Evolutionary conservation across 2,888 invertebrate species (phyloP).

Genomic region (Amaurobius ferox): DNA sequence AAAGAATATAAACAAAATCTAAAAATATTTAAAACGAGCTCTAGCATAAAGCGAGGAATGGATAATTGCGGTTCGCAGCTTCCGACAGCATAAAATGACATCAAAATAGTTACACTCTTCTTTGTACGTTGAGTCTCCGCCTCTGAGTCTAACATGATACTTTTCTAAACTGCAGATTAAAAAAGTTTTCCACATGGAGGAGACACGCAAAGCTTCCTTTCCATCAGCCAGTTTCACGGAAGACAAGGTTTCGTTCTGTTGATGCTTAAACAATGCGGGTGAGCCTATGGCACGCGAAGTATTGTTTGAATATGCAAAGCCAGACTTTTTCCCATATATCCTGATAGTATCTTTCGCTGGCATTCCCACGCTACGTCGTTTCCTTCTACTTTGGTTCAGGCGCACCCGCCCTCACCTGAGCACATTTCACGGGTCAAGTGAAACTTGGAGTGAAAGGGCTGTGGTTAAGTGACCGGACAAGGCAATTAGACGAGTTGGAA

Average conservation of each 20-base stretch:
- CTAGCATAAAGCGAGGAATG: background rate
- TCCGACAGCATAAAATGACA: background rate
- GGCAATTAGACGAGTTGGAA: background rate
- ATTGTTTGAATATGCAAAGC: conserved; percentile 69
- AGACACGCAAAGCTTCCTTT: conserved; percentile 43
- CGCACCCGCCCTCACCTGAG: background rate
- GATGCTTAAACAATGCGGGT: conserved; percentile 27
- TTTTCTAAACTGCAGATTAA: background rate
- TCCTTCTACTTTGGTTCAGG: background rate
- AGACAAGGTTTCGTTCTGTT: conserved; percentile 48
- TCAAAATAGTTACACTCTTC: background rate
- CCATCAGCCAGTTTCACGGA: conserved; percentile 52
- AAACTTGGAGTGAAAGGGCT: background rate
- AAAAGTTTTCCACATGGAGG: background rate
- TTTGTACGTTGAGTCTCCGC: background rate
- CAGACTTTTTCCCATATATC: conserved; percentile 38
- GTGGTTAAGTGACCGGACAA: background rate
- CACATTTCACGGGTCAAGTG: background rate
- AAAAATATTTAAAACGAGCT: background rate
- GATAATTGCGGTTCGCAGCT: background rate
- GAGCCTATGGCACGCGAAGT: conserved; percentile 36
- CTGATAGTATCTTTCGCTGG: conserved; percentile 7
- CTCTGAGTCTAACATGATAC: background rate
- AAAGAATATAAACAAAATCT: background rate
- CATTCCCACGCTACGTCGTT: conserved; percentile 8